These are phyloP conservation scores for Lampris megalopsis DNA, from an alignment of 2,113 vertebrate species.

Conservation along the genomic window DNA sequence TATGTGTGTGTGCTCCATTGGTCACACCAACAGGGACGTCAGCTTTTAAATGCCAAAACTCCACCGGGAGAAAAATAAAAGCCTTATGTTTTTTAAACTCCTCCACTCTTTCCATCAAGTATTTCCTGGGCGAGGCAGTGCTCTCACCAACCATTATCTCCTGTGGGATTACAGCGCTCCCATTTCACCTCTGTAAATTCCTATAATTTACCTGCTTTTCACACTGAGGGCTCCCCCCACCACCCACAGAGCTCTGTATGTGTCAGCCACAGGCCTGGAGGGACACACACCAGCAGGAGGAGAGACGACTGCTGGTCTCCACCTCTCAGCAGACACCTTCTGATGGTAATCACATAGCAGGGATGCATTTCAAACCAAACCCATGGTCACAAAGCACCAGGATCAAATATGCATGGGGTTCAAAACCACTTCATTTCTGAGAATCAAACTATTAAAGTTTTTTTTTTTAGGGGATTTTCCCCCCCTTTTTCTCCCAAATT, in stretches of 20 bases:
- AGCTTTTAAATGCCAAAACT: slow-evolving; percentile 49
- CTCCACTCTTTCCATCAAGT: not conserved
- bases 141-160: slow-evolving; percentile 55
- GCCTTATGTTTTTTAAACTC: slow-evolving; percentile 1
- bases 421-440: not conserved
- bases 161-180: slow-evolving; percentile 54
- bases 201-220: not conserved
- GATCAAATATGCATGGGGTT: slow-evolving; percentile 23
- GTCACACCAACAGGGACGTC: slow-evolving; percentile 26
- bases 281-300: slow-evolving; percentile 23
- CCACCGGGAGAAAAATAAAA: not conserved
- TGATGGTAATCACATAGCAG: slow-evolving; percentile 10
- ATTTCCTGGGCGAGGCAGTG: slow-evolving; percentile 16
- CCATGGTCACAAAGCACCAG: too few species aligned
- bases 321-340: not conserved
- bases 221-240: not conserved
- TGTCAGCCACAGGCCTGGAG: slow-evolving; percentile 19
- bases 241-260: slow-evolving; percentile 13
- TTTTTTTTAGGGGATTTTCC: too few species aligned
- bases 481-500: too few species aligned
- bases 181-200: slow-evolving; percentile 41
- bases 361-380: slow-evolving; percentile 16
- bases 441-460: not conserved
- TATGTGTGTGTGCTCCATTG: slow-evolving; percentile 49
- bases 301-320: not conserved